A percentile compares a stretch with the other conserved stretches of the same genome.
These are phyloP conservation scores for Euura lappo DNA, from an alignment of 1,140 invertebrate genomes.

Conservation along the genomic window DNA sequence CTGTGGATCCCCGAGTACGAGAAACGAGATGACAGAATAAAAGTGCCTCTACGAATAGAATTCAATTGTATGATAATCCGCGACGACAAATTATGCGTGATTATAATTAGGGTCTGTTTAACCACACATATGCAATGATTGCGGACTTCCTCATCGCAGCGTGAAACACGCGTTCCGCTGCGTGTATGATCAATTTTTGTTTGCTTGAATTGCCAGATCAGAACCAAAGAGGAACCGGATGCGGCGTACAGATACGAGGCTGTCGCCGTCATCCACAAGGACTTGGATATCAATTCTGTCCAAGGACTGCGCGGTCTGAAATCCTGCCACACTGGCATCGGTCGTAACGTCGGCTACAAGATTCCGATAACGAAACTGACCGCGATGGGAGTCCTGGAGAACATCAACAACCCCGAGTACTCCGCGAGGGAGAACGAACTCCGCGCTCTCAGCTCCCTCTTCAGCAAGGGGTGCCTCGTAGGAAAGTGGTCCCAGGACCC, in stretches of 20 bases:
- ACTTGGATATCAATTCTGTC: slow-evolving; percentile 67
- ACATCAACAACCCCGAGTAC: slow-evolving; percentile 69
- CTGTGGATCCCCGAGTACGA: too few relatives aligned
- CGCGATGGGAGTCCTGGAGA: slow-evolving; percentile 69
- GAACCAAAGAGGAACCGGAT: slow-evolving; percentile 51
- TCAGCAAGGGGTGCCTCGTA: slow-evolving; percentile 78
- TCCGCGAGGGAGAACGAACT: slow-evolving; percentile 79
- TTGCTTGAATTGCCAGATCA: slow-evolving; percentile 29
- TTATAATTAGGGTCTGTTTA: too few relatives aligned
- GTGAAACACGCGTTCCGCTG: too few relatives aligned
- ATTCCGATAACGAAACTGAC: slow-evolving; percentile 76
- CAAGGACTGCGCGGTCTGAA: slow-evolving; percentile 72
- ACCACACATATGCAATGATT: too few relatives aligned
- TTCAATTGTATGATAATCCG: too few relatives aligned
- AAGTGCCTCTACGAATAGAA: too few relatives aligned
- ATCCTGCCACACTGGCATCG: slow-evolving; percentile 82
- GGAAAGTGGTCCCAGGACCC: slow-evolving; percentile 80
- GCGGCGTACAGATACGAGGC: slow-evolving; percentile 79
- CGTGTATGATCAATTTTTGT: too few relatives aligned
- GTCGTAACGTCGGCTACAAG: slow-evolving; percentile 81
- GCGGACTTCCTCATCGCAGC: too few relatives aligned
- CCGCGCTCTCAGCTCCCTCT: slow-evolving; percentile 73
- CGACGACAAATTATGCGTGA: too few relatives aligned
- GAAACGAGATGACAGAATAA: too few relatives aligned
- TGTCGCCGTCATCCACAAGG: slow-evolving; percentile 77